Evolutionary conservation across 2,113 vertebrate species (phyloP).

Genomic region (Cynopterus brachyotis): DNA sequence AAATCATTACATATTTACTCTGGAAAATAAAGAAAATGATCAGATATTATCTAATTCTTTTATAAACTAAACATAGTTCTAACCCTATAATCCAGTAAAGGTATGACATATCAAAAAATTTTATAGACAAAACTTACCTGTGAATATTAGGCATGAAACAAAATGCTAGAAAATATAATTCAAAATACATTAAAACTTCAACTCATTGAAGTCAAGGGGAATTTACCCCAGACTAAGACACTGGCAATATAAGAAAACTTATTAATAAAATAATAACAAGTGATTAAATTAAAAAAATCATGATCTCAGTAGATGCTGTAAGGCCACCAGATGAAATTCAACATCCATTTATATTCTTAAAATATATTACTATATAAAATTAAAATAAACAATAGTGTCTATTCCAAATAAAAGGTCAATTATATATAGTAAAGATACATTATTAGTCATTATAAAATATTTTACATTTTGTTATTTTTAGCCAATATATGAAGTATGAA

Average conservation of each 20-base stretch:
- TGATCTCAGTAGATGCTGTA: constrained; percentile 15
- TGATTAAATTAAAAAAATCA: constrained; percentile 23
- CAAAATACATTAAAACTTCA: constrained; percentile 24
- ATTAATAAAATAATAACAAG: constrained; percentile 31
- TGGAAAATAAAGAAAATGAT: constrained; percentile 41
- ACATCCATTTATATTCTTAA: background rate
- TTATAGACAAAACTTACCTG: background rate
- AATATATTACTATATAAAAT: background rate
- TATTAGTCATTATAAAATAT: constrained; percentile 22
- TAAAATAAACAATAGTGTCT: constrained; percentile 2
- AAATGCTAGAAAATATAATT: background rate
- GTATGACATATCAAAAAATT: background rate
- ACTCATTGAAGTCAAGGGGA: background rate
- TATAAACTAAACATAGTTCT: constrained; percentile 12
- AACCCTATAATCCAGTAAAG: background rate
- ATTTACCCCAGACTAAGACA: background rate
- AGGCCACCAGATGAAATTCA: background rate
- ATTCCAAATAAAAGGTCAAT: constrained; percentile 4
- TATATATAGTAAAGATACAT: background rate
- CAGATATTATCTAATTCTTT: background rate
- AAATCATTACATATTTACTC: constrained; percentile 31
- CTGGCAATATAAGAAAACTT: background rate
- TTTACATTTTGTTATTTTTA: constrained; percentile 7
- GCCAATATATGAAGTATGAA: background rate
- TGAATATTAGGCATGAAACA: background rate